Conservation (phyloP, 2,797 vertebrate genomes). For the Rhincodon typus region DNA sequence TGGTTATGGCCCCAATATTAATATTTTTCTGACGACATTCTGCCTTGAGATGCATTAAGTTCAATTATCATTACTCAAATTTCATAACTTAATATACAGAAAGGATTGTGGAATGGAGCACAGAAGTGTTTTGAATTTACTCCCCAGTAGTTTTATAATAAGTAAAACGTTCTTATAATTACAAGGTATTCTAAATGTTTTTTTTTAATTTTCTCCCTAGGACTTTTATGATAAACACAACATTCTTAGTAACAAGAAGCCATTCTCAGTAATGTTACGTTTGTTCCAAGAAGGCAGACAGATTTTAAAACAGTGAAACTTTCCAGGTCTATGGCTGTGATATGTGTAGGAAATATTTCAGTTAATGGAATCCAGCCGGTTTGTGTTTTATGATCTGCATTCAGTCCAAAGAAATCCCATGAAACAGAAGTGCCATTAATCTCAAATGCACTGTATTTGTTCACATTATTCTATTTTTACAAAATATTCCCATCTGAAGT, state of each 20-base stretch:
- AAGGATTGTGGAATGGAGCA: not conserved
- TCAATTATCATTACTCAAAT: not conserved
- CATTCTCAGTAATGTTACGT: slow-evolving; percentile 22
- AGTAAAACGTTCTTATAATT: too few relatives aligned
- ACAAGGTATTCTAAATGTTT: too few relatives aligned
- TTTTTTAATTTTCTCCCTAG: not conserved
- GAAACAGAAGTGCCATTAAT: slow-evolving; percentile 21
- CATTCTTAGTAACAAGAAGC: slow-evolving; percentile 2
- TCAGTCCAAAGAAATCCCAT: slow-evolving; percentile 33
- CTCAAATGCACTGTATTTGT: slow-evolving; percentile 8
- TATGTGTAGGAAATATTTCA: slow-evolving; percentile 35
- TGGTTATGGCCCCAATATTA: not conserved
- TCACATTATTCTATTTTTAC: slow-evolving; percentile 34
- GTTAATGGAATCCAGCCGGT: slow-evolving; percentile 33
- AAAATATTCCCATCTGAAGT: slow-evolving; percentile 28
- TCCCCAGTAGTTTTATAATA: too few relatives aligned
- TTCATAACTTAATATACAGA: not conserved
- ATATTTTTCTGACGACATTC: not conserved
- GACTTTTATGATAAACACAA: not conserved
- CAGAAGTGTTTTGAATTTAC: not conserved
- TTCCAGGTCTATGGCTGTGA: slow-evolving; percentile 32
- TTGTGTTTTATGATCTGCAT: slow-evolving; percentile 25
- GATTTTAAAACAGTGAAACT: slow-evolving; percentile 5
- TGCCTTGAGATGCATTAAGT: not conserved
- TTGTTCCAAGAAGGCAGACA: slow-evolving; percentile 12